A percentile compares a stretch with the other conserved stretches of the same genome.
phyloP scores from a whole-genome alignment of 2,113 vertebrate species.

The Callionymus lyra region DNA sequence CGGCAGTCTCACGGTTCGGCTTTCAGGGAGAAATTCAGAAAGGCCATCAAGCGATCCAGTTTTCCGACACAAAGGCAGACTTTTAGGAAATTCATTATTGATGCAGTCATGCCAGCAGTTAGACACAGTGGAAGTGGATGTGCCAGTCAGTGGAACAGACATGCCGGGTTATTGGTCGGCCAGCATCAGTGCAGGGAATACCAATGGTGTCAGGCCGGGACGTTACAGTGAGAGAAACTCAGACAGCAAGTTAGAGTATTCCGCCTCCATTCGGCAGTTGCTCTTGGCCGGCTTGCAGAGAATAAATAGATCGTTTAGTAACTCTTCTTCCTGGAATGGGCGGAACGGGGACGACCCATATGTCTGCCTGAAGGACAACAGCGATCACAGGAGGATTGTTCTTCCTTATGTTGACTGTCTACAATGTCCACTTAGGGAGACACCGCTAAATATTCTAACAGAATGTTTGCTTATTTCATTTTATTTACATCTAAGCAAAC shows the following conservation, averaged over 20 bases:
- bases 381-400: slow-evolving; percentile 3
- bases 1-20: slow-evolving; percentile 5
- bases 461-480: too few species aligned
- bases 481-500: too few species aligned
- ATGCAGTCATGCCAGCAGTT: slow-evolving; percentile 11
- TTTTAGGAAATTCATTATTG: slow-evolving; percentile 17
- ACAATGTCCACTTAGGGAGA: too few species aligned
- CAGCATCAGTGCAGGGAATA: slow-evolving; percentile 25
- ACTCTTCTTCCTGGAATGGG: slow-evolving; percentile 12
- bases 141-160: slow-evolving; percentile 9
- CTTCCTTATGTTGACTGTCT: slow-evolving; percentile 1
- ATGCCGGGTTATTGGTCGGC: slow-evolving; percentile 4
- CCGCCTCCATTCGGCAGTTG: slow-evolving; percentile 20
- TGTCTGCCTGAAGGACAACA: slow-evolving; percentile 14
- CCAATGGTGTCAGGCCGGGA: slow-evolving; percentile 21
- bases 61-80: slow-evolving; percentile 12
- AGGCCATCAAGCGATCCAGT: slow-evolving; percentile 2
- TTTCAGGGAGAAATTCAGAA: slow-evolving; percentile 5
- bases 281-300: slow-evolving; percentile 10
- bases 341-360: not conserved
- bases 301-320: slow-evolving; percentile 41
- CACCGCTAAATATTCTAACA: too few species aligned
- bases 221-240: slow-evolving; percentile 18
- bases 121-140: slow-evolving; percentile 8
- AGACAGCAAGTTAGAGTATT: slow-evolving; percentile 26